Percentiles rank a stretch among this genome's conserved stretches.
phyloP scores from a whole-genome alignment of 1,140 invertebrate species.

The Drosophila littoralis region DNA sequence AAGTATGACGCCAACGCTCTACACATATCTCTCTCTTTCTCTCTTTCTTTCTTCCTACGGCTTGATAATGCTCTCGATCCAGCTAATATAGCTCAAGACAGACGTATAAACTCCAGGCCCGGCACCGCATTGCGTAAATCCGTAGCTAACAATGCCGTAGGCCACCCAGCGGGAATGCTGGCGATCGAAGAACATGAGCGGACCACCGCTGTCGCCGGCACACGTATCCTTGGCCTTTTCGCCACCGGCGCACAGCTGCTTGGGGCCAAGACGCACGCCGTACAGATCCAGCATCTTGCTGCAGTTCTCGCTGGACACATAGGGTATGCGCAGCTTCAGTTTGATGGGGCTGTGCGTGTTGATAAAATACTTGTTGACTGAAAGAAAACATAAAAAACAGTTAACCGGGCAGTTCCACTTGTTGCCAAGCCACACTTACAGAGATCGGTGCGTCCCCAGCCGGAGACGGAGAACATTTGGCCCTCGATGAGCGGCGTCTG shows the following conservation, averaged over 20 bases:
- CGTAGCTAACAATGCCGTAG: constrained; percentile 87
- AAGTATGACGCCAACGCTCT: constrained; percentile 64
- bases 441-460: constrained; percentile 92
- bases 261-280: constrained; percentile 84
- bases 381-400: neutral
- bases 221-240: constrained; percentile 88
- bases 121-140: constrained; percentile 86
- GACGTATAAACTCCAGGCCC: constrained; percentile 87
- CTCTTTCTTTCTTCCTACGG: constrained; percentile 5
- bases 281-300: constrained; percentile 71
- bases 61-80: constrained; percentile 80
- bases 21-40: neutral
- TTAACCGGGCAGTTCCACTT: neutral
- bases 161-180: constrained; percentile 83
- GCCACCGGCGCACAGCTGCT: constrained; percentile 89
- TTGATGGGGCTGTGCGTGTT: constrained; percentile 83
- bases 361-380: constrained; percentile 81
- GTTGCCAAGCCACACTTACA: constrained; percentile 53
- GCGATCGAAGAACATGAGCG: constrained; percentile 85
- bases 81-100: constrained; percentile 84
- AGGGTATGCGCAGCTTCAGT: constrained; percentile 77
- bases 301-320: constrained; percentile 75
- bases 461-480: constrained; percentile 89
- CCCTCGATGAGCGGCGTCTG: constrained; percentile 84
- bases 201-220: constrained; percentile 87